These are phyloP conservation scores for Aplodontia rufa DNA, from an alignment of 2,113 vertebrate species.

Conservation along the genomic window DNA sequence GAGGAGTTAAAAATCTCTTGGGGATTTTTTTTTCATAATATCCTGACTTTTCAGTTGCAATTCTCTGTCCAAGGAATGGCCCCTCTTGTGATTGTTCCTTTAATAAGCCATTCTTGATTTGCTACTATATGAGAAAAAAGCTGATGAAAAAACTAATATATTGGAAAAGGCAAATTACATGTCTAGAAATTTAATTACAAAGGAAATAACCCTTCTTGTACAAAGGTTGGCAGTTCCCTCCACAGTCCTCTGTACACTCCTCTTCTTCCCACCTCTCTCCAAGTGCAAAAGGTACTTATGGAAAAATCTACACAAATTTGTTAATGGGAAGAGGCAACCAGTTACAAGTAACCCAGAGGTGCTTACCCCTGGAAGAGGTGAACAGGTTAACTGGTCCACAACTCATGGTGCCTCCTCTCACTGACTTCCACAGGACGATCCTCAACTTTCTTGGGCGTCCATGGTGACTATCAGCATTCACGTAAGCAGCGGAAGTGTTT, in stretches of 20 bases:
- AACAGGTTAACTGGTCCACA: background rate
- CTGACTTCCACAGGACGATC: background rate
- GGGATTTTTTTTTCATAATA: background rate
- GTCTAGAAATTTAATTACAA: conserved; percentile 85
- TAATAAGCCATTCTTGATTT: conserved; percentile 82
- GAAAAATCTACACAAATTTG: conserved; percentile 63
- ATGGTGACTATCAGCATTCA: background rate
- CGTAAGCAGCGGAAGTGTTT: background rate
- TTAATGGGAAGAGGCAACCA: conserved; percentile 69
- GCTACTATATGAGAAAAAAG: conserved; percentile 72
- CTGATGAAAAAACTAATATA: conserved; percentile 83
- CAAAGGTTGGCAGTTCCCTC: conserved; percentile 56
- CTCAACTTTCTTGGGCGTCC: background rate
- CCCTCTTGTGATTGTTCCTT: conserved; percentile 64
- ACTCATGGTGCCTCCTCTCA: background rate
- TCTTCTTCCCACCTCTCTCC: background rate
- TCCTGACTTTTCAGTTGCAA: conserved; percentile 60
- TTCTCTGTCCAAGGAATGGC: conserved; percentile 23
- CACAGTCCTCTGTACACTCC: background rate
- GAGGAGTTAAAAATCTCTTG: background rate
- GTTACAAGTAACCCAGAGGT: background rate
- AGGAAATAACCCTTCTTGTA: conserved; percentile 79
- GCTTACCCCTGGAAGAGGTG: background rate
- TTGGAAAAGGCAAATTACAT: conserved; percentile 83
- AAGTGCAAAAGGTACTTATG: conserved; percentile 67